Evolutionary conservation across 2,113 vertebrate genomes (phyloP).

Genomic region (Paedocypris sp.): DNA sequence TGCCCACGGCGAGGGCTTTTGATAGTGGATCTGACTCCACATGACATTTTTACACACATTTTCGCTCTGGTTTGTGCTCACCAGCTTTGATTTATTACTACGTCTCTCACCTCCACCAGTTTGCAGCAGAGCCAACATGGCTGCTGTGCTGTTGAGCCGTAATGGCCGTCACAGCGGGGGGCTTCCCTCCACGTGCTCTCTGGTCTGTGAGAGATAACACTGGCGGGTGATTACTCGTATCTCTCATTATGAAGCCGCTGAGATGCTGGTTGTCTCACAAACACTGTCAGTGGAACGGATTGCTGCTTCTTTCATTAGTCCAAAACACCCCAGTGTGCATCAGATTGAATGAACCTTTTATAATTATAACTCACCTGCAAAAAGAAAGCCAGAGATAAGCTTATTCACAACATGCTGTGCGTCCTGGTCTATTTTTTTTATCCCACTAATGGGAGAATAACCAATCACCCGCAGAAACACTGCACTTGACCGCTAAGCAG

Average conservation of each 20-base stretch:
- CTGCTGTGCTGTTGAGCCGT: conserved; percentile 26
- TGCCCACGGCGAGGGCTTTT: neutral
- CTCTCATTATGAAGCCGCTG: conserved; percentile 43
- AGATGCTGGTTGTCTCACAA: conserved; percentile 30
- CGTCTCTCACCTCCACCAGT: conserved; percentile 32
- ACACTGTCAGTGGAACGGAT: conserved; percentile 43
- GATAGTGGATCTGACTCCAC: conserved; percentile 6
- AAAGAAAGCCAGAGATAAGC: neutral
- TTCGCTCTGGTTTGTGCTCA: neutral
- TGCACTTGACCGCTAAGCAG: no score
- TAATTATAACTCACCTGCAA: conserved; percentile 4
- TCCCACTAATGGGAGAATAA: no score
- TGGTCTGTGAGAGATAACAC: conserved; percentile 52
- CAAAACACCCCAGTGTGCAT: conserved; percentile 41
- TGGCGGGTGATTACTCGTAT: conserved; percentile 48
- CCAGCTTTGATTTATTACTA: conserved; percentile 23
- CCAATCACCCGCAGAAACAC: no score
- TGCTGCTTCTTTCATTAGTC: conserved; percentile 58
- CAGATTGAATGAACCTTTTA: conserved; percentile 22
- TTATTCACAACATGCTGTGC: no score
- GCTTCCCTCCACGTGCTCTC: conserved; percentile 40
- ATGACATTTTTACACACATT: neutral
- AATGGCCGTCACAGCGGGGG: conserved; percentile 42
- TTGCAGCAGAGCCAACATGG: conserved; percentile 30
- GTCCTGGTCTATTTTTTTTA: no score